Base-by-base conservation (phyloP, 2,113 vertebrate species). In the Eolophus roseicapilla region DNA sequence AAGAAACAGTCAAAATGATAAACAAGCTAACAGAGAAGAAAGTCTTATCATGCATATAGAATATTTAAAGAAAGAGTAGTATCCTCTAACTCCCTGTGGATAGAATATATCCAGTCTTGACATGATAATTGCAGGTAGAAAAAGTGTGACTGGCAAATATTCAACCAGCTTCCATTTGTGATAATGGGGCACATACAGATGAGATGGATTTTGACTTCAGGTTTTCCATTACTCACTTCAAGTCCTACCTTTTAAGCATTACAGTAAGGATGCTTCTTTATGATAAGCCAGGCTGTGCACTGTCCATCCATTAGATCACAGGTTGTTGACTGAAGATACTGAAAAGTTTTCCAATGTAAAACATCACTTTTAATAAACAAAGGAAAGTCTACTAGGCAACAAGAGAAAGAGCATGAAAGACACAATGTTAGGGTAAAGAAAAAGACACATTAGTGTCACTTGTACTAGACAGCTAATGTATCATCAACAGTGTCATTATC, bases 1-100 rank as follows among this genome's bases (percentile, higher is more conserved):
- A 96, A 94, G 91, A 92, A 96, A 93, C 21, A 91, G 81, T 91
- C 41, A 64, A 76, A 92, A 91, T 9, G 49, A 95, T 95, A 96
- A 97, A 69, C 80, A 95, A 91, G 88, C 65, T 75, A 90, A 78
- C 71, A 39, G 76, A 90, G 73, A 91, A 89, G 70, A 41, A 85
- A 96, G 57, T 25, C 62, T 89, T 87, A 62, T 57, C 71, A 68
- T 53, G 69, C 83, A 76, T 27, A 92, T 16, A 92, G 73, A 94
- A 53, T 83, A 81, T 73, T 93, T 78, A 1, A 12, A 88, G n/a
- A 94, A 86, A 86, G 33, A 62, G 79, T 20, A 71, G 73, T 62
- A 87, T 68, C 76, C 76, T 50, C 69, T 37, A 69, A 57, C 65
- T 89, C 88, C 88, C 86, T 82, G 86, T 73, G 52, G 91, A 89